Percentiles rank a stretch among this genome's conserved stretches.
Conservation (phyloP, 2,888 invertebrate species). For the Parthenolecanium corni region DNA sequence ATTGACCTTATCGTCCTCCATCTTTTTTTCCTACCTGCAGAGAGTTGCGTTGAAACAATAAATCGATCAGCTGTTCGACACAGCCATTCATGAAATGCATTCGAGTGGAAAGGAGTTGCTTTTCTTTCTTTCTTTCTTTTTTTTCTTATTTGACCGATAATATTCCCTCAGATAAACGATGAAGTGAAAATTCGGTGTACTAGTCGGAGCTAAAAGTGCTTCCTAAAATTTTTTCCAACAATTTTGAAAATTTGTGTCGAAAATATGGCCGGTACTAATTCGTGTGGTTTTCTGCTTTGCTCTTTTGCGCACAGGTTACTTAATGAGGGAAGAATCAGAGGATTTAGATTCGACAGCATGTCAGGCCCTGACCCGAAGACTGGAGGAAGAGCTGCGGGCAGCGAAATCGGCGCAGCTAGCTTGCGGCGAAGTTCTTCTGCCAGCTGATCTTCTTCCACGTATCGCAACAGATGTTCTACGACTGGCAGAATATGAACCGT, state of each 20-base stretch:
- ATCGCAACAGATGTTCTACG: conserved; percentile 67
- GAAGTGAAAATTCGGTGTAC: not conserved
- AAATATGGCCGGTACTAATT: not conserved
- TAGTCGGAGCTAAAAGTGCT: not conserved
- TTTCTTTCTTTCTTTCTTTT: not conserved
- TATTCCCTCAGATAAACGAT: too few relatives aligned
- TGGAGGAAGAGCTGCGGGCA: conserved; percentile 65
- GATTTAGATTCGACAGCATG: conserved; percentile 33
- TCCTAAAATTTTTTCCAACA: not conserved
- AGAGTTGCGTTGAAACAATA: too few relatives aligned
- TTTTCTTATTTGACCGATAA: not conserved
- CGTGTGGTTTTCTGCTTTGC: not conserved
- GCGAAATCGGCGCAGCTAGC: conserved; percentile 70
- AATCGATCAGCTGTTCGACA: too few relatives aligned
- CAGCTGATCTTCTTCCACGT: conserved; percentile 65
- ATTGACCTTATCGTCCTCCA: too few relatives aligned
- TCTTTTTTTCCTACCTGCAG: too few relatives aligned
- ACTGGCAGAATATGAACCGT: conserved; percentile 79
- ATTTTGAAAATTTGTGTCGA: not conserved
- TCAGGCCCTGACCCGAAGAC: conserved; percentile 57
- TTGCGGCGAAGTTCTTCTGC: conserved; percentile 73
- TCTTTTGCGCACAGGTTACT: conserved; percentile 9
- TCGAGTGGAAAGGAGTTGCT: not conserved
- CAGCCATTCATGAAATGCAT: too few relatives aligned
- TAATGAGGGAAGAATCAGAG: conserved; percentile 19